Base-by-base conservation (phyloP, 2,888 invertebrate species). In the Fragum whitleyi region DNA sequence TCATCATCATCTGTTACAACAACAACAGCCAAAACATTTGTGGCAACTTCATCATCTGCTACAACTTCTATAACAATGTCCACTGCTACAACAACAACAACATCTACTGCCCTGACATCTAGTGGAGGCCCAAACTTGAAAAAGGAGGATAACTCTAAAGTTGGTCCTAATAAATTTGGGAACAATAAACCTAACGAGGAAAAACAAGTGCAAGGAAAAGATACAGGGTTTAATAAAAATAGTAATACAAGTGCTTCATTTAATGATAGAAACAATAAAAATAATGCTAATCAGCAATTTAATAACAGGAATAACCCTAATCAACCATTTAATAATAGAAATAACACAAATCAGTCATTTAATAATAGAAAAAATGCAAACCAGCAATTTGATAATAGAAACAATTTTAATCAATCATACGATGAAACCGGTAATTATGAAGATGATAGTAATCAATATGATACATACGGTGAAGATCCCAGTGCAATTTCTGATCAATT, bases 1-100 rank as follows among this genome's bases (percentile, higher is more conserved):
- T 14, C 42, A 11, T 42, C 74, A 65, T 36, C 79, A 32, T 36
- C 42, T 69, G 61, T 42, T 32, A 19, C 68, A 59, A 19, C 75
- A 47, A 23, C 61, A 73, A 0, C 65, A 65, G 1, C 72, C 26
- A 11, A 72, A 65, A 29, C 83, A 65, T 55, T 76, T 73, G 28
- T 74, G 67, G 39, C 47, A 32, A 1, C 32, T 23, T 59, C 59
- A 62, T 36, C 62, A 19, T 19, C 61, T 47, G 42, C 69, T 57
- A 7, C 47, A 59, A 19, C 72, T 59, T 61, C 67, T 53, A 14
- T 53, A 53, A 62, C 73, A 65, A 16, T 59, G 23, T 26, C 76
- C 53, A 11, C 68, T 36, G 2, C 69, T 59, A 14, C 70, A 28
- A 7, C 69, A 65, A 14, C 70, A 28, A 23, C 28, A 2, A 19